Percentiles rank a stretch among this genome's conserved stretches.
phyloP scores from a whole-genome alignment of 2,888 invertebrate genomes.

The Diarsia mendica region DNA sequence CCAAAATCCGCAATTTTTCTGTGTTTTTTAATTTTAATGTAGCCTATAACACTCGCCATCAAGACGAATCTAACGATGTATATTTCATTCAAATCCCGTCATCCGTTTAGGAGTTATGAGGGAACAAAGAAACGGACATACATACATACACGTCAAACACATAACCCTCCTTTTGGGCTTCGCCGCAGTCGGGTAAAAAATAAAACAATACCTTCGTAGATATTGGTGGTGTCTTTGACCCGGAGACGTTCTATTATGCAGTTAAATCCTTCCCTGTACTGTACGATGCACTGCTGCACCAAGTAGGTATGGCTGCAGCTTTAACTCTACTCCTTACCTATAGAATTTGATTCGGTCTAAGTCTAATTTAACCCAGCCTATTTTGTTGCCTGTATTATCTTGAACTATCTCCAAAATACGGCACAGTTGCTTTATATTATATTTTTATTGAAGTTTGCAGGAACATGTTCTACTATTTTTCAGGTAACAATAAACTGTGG shows the following conservation, averaged over 20 bases:
- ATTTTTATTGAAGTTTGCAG: too few species aligned
- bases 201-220: neutral
- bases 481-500: constrained; percentile 99
- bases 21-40: too few species aligned
- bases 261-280: neutral
- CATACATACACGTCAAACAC: too few species aligned
- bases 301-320: neutral
- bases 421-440: too few species aligned
- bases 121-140: too few species aligned
- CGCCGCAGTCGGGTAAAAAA: too few species aligned
- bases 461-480: neutral
- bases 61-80: too few species aligned
- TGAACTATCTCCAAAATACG: neutral
- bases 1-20: too few species aligned
- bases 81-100: too few species aligned
- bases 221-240: neutral
- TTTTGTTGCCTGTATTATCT: neutral
- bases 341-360: neutral
- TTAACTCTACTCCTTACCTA: neutral
- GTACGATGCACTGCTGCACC: neutral
- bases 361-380: neutral
- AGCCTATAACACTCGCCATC: too few species aligned
- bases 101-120: too few species aligned
- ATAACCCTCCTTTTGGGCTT: too few species aligned
- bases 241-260: neutral